A percentile compares a stretch with the other conserved stretches of the same genome.
phyloP scores from a whole-genome alignment of 1,140 invertebrate species.

The Drosophila tsacasi region DNA sequence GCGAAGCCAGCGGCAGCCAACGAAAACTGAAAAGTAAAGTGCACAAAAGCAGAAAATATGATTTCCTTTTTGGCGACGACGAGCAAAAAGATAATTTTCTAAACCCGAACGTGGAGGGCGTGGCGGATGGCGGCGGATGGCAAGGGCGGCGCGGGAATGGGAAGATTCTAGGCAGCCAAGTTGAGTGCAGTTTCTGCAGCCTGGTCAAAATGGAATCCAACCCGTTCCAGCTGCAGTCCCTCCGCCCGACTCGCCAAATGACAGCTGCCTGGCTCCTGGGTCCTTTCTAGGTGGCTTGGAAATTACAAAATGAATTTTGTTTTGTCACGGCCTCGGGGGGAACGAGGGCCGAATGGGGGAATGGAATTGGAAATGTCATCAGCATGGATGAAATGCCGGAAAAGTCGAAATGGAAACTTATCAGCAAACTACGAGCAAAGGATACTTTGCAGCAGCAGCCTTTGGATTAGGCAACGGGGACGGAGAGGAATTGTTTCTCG shows the following conservation, averaged over 20 bases:
- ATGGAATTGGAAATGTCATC: constrained; percentile 80
- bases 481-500: constrained; percentile 7
- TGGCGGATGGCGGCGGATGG: constrained; percentile 22
- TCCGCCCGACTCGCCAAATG: constrained; percentile 37
- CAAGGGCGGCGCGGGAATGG: background rate
- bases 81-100: constrained; percentile 85
- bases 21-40: constrained; percentile 84
- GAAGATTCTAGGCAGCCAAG: constrained; percentile 58
- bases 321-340: constrained; percentile 40
- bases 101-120: constrained; percentile 63
- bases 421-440: constrained; percentile 75
- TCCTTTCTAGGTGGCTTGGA: constrained; percentile 63
- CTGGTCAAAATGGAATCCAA: constrained; percentile 74
- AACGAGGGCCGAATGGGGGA: background rate
- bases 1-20: constrained; percentile 42
- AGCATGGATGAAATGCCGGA: constrained; percentile 82
- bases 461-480: constrained; percentile 17
- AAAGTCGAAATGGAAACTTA: constrained; percentile 83
- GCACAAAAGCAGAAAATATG: constrained; percentile 85
- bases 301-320: constrained; percentile 82
- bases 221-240: constrained; percentile 6
- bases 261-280: constrained; percentile 56
- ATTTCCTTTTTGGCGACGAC: constrained; percentile 85
- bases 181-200: constrained; percentile 78
- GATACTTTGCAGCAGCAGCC: constrained; percentile 61